Percentiles rank a stretch among this genome's conserved stretches.
phyloP scores from a whole-genome alignment of 1,140 invertebrate species.

The Oncopodura yosiiana region DNA sequence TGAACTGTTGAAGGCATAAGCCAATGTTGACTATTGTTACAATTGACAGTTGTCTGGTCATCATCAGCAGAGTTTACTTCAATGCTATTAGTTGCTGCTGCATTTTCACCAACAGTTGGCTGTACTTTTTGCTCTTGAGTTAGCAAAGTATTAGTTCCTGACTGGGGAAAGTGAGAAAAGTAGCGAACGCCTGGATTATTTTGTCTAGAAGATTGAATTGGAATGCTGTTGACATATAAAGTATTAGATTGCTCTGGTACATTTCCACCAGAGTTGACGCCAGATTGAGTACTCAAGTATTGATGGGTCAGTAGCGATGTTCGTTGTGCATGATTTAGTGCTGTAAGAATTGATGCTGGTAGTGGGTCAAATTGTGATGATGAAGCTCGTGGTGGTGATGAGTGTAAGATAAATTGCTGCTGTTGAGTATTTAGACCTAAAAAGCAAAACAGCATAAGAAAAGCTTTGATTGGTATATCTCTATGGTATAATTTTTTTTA shows the following conservation, averaged over 20 bases:
- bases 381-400: neutral
- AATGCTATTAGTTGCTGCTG: neutral
- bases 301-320: conserved; percentile 32
- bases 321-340: conserved; percentile 31
- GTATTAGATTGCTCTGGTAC: neutral
- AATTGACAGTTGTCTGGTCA: conserved; percentile 15
- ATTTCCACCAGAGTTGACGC: neutral
- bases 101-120: neutral
- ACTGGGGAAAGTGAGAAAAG: neutral
- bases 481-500: too few species aligned
- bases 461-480: neutral
- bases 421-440: neutral
- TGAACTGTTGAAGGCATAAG: neutral
- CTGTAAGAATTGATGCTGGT: conserved; percentile 29
- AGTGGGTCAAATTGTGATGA: conserved; percentile 21
- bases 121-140: neutral
- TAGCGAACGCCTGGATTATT: neutral
- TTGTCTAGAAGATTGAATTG: neutral
- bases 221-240: conserved; percentile 26
- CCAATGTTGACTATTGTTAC: conserved; percentile 11
- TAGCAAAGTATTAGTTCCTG: neutral
- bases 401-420: neutral
- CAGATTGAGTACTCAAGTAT: conserved; percentile 15
- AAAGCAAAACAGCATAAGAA: neutral
- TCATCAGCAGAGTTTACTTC: neutral